phyloP scores from a whole-genome alignment of 2,888 invertebrate genomes.

The Prosapia bicincta region DNA sequence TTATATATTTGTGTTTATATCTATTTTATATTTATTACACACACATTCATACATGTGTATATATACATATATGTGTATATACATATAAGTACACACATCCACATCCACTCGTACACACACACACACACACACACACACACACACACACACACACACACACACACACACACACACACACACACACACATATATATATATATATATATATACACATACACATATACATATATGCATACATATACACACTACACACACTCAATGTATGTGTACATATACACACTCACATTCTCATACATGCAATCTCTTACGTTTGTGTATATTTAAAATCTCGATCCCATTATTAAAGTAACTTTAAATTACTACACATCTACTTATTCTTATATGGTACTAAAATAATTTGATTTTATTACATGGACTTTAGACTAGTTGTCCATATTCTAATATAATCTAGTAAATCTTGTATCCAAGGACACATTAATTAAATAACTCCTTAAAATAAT shows the following conservation, averaged over 20 bases:
- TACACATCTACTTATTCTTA: slow-evolving; percentile 11
- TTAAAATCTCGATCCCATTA: neutral
- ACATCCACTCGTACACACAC: no score
- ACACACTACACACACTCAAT: no score
- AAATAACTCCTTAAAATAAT: slow-evolving; percentile 26
- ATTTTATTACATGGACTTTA: slow-evolving; percentile 15
- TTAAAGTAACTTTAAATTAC: neutral
- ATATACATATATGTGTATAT: no score
- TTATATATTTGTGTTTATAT: neutral
- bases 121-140: no score
- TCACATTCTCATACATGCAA: neutral
- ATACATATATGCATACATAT: no score
- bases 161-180: no score
- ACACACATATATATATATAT: no score
- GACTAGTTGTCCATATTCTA: neutral
- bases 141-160: no score
- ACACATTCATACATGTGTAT: no score
- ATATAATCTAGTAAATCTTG: neutral
- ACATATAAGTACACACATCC: no score
- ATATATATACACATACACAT: no score
- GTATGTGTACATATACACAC: neutral
- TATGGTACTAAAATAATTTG: slow-evolving; percentile 24
- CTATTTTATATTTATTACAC: no score
- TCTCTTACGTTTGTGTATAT: neutral
- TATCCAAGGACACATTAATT: neutral